Evolutionary conservation across 2,797 vertebrate species (phyloP).

Genomic region (Pteropus rufus): DNA sequence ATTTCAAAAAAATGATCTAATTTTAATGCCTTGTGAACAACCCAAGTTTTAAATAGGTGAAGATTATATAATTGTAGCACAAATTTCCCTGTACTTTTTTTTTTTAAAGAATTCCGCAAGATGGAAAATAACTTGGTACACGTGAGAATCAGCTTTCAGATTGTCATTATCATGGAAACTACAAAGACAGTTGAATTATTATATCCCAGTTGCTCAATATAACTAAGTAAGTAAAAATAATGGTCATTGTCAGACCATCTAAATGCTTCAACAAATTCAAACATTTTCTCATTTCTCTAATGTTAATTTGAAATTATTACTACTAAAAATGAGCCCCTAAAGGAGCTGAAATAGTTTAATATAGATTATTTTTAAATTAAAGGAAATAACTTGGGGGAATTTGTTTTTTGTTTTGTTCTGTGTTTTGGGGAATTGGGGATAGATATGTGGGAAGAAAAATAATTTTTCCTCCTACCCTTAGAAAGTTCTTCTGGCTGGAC

Average conservation of each 20-base stretch:
- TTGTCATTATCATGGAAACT: neutral
- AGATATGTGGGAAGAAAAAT: neutral
- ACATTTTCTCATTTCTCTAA: conserved; percentile 21
- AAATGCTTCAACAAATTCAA: neutral
- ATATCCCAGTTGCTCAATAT: neutral
- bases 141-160: neutral
- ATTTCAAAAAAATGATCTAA: neutral
- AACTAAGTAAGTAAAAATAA: neutral
- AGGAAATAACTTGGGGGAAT: neutral
- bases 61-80: neutral
- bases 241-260: neutral
- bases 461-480: neutral
- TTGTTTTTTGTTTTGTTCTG: neutral
- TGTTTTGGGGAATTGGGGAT: neutral
- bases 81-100: neutral
- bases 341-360: neutral
- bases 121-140: neutral
- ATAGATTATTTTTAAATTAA: conserved; percentile 11
- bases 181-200: neutral
- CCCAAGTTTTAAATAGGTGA: neutral
- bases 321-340: neutral
- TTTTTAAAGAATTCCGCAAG: neutral
- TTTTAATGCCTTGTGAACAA: neutral
- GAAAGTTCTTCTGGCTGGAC: neutral
- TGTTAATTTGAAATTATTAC: neutral